Conservation (phyloP, 2,888 invertebrate genomes). For the Caenorhabditis japonica region DNA sequence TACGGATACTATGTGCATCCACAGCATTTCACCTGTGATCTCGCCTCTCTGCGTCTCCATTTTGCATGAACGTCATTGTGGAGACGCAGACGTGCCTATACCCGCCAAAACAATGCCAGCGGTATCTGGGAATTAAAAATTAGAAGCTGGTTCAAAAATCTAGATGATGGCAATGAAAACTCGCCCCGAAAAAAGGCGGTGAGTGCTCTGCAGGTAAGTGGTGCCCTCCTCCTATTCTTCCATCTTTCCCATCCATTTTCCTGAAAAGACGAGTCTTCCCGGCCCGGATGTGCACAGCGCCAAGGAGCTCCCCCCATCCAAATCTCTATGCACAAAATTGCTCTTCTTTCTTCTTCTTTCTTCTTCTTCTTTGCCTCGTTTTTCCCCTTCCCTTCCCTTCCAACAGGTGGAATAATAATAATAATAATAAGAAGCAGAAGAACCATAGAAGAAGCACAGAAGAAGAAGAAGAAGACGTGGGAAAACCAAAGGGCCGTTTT, state of each 20-base stretch:
- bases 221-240: no score
- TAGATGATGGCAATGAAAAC: no score
- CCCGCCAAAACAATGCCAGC: no score
- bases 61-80: no score
- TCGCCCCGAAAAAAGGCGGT: no score
- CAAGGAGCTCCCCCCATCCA: neutral
- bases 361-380: constrained; percentile 1
- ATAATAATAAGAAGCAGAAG: constrained; percentile 3
- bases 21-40: no score
- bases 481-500: constrained; percentile 3
- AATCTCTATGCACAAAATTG: neutral
- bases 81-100: no score
- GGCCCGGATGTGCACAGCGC: constrained; percentile 5
- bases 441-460: constrained; percentile 1
- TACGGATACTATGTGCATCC: no score
- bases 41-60: no score
- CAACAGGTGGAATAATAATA: neutral
- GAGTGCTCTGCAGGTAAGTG: no score
- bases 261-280: constrained; percentile 1
- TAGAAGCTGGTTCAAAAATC: no score
- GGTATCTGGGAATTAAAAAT: no score
- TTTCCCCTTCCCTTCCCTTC: neutral
- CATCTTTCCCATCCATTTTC: neutral
- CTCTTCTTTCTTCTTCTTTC: neutral
- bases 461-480: constrained; percentile 7